phyloP scores from a whole-genome alignment of 35 echinoderm and acorn worm species.

The Ophiothrix spiculata region DNA sequence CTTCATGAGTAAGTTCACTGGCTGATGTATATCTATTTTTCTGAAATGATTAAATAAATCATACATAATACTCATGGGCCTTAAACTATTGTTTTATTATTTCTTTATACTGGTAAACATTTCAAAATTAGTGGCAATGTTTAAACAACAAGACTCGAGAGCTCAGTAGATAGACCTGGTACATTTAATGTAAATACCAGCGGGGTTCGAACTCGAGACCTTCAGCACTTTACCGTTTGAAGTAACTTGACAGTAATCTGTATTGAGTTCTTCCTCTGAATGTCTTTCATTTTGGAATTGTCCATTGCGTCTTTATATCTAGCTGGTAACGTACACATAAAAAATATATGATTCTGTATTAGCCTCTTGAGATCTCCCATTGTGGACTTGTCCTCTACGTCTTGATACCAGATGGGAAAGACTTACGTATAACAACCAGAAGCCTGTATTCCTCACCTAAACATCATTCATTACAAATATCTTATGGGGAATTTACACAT shows the following conservation, averaged over 20 bases:
- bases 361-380: not conserved
- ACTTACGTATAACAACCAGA: not conserved
- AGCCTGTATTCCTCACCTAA: not conserved
- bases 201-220: too few relatives aligned
- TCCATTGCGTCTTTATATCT: too few relatives aligned
- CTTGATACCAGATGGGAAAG: not conserved
- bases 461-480: not conserved
- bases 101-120: not conserved
- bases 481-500: not conserved
- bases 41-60: slow-evolving; percentile 13
- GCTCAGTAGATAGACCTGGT: too few relatives aligned
- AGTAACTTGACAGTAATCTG: too few relatives aligned
- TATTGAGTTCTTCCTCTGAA: too few relatives aligned
- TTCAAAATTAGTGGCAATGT: not conserved
- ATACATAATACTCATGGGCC: not conserved
- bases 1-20: slow-evolving; percentile 19
- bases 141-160: not conserved
- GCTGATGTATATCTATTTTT: slow-evolving; percentile 43
- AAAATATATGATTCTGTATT: too few relatives aligned
- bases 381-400: too few relatives aligned
- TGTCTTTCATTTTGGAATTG: too few relatives aligned
- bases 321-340: too few relatives aligned
- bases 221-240: too few relatives aligned
- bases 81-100: not conserved
- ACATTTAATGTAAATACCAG: not conserved